Evolutionary conservation across 2,888 invertebrate species (phyloP).

Genomic region (Amblyjoppa proteus): DNA sequence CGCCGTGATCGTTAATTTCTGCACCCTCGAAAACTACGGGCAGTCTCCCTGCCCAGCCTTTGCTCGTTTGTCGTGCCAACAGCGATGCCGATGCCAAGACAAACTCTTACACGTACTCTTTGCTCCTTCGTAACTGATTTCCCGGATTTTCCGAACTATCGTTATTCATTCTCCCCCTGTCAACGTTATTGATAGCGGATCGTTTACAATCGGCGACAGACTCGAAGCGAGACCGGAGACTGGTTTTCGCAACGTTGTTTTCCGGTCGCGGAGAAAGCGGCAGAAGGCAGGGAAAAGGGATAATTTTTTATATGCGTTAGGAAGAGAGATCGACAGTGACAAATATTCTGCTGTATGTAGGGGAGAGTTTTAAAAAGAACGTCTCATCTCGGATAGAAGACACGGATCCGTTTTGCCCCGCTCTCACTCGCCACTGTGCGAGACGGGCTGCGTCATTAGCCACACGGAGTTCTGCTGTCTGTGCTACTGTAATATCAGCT

Average conservation of each 20-base stretch:
- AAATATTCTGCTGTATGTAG: neutral
- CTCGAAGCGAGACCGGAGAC: neutral
- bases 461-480: neutral
- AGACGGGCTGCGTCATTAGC: neutral
- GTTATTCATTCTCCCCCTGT: neutral
- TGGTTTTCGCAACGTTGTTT: constrained; percentile 6
- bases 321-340: neutral
- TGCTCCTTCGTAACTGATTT: constrained; percentile 26
- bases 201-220: constrained; percentile 21
- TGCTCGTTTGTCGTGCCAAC: constrained; percentile 16
- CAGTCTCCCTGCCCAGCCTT: too few relatives aligned
- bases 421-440: neutral
- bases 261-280: neutral
- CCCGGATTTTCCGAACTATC: neutral
- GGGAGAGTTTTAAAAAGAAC: neutral
- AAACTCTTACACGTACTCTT: neutral
- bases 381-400: neutral
- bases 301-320: neutral
- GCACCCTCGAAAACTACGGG: constrained; percentile 40
- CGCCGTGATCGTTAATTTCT: constrained; percentile 41
- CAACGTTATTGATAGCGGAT: constrained; percentile 26
- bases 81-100: neutral
- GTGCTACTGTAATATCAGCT: neutral
- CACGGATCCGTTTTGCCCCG: neutral
- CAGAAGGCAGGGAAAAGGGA: neutral